Evolutionary conservation across 2,888 invertebrate species (phyloP).

Genomic region (Troglohyphantes excavatus): DNA sequence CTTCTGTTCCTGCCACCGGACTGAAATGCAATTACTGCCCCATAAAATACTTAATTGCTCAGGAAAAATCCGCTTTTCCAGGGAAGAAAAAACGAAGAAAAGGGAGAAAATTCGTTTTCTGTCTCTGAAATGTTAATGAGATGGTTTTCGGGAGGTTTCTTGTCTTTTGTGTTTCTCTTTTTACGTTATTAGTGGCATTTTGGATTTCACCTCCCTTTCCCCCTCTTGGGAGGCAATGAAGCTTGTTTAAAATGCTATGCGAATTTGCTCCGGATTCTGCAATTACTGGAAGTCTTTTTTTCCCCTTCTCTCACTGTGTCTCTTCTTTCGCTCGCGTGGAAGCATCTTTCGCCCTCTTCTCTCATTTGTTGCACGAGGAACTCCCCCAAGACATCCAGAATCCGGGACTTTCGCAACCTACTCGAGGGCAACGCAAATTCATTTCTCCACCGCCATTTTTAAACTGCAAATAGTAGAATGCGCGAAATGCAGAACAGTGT

Average conservation of each 20-base stretch:
- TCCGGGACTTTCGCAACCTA: too few relatives aligned
- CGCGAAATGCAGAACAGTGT: too few relatives aligned
- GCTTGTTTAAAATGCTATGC: conserved; percentile 55
- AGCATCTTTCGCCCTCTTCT: too few relatives aligned
- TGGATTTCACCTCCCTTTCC: conserved; percentile 1
- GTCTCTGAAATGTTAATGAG: conserved; percentile 76
- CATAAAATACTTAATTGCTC: conserved; percentile 78
- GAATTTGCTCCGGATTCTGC: conserved; percentile 1
- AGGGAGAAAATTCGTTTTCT: conserved; percentile 15
- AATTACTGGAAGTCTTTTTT: conserved; percentile 44
- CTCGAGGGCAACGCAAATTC: too few relatives aligned
- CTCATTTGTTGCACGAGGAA: neutral
- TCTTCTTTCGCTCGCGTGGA: too few relatives aligned
- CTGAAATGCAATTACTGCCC: conserved; percentile 74
- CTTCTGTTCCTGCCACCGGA: conserved; percentile 26
- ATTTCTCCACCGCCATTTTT: too few relatives aligned
- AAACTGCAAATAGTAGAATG: too few relatives aligned
- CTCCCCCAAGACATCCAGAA: too few relatives aligned
- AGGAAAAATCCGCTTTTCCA: conserved; percentile 54
- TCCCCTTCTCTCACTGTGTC: neutral
- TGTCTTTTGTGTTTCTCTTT: conserved; percentile 15
- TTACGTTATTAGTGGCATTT: conserved; percentile 33
- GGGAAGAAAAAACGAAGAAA: conserved; percentile 8
- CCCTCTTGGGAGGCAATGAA: neutral
- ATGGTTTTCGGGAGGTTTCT: conserved; percentile 63